Evolutionary conservation across 2,113 vertebrate species (phyloP).

Genomic region (Canis aureus): DNA sequence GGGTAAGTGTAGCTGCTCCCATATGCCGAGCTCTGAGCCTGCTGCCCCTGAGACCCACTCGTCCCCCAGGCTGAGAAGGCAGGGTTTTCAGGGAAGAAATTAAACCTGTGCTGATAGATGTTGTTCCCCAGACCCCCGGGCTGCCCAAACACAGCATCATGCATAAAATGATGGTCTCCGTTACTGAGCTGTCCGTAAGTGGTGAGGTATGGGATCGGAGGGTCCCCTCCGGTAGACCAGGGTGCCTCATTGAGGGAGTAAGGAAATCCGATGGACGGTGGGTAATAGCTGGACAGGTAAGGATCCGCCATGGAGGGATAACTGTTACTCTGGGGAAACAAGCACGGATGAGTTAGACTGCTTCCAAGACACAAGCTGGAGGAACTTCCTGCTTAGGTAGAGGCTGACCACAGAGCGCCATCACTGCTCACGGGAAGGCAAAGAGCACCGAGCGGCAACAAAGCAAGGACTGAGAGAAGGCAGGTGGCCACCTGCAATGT

Average conservation of each 20-base stretch:
- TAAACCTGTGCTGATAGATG: constrained; percentile 97
- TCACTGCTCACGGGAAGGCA: neutral
- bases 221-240: constrained; percentile 97
- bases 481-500: neutral
- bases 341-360: constrained; percentile 14
- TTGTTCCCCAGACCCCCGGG: constrained; percentile 95
- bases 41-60: constrained; percentile 96
- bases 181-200: constrained; percentile 97
- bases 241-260: constrained; percentile 97
- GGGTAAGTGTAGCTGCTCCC: constrained; percentile 97
- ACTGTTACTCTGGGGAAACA: constrained; percentile 93
- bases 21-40: constrained; percentile 96
- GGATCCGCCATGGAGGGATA: constrained; percentile 98
- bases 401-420: neutral
- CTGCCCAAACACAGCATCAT: constrained; percentile 97
- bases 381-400: neutral
- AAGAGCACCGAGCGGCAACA: neutral
- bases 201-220: constrained; percentile 96
- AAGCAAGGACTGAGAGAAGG: neutral
- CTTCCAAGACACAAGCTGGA: neutral
- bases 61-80: constrained; percentile 98
- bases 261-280: constrained; percentile 97
- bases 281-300: constrained; percentile 97
- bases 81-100: constrained; percentile 97
- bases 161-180: constrained; percentile 97